phyloP scores from a whole-genome alignment of 1,140 invertebrate genomes.

The Aricia agestis region DNA sequence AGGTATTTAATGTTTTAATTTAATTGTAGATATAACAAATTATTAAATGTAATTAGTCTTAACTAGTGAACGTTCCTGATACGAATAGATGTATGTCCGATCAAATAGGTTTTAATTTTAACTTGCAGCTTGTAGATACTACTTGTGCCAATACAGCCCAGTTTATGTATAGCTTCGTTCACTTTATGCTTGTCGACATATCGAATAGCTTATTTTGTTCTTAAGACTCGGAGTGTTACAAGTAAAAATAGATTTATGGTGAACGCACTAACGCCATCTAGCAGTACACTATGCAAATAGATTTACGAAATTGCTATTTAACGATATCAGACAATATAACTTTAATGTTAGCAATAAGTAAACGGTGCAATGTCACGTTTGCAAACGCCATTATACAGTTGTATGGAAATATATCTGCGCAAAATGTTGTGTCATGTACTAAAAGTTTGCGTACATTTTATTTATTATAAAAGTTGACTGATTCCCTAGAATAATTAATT shows the following conservation, averaged over 20 bases:
- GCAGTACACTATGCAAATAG: constrained; percentile 4
- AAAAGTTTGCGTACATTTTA: too few species aligned
- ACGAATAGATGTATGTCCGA: constrained; percentile 40
- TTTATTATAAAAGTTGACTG: too few species aligned
- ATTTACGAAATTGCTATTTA: not conserved
- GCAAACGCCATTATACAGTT: not conserved
- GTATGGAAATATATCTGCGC: too few species aligned
- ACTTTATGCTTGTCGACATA: not conserved
- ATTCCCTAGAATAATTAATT: too few species aligned
- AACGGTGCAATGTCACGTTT: not conserved
- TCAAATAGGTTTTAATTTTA: constrained; percentile 41
- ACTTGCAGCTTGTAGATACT: constrained; percentile 36
- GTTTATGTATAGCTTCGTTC: constrained; percentile 8
- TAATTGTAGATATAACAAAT: constrained; percentile 29
- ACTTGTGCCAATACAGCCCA: constrained; percentile 25
- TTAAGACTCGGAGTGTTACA: not conserved
- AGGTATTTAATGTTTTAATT: constrained; percentile 24
- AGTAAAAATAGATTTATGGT: not conserved
- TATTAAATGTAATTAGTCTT: constrained; percentile 31
- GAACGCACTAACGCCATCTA: constrained; percentile 7
- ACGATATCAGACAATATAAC: constrained; percentile 8
- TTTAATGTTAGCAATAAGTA: constrained; percentile 2
- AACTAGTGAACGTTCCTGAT: constrained; percentile 53
- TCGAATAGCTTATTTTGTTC: too few species aligned
- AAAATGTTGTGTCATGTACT: too few species aligned